Evolutionary conservation across 92 coral and sea anemone species (phyloP).

Genomic region (Chrysogorgia sp.): DNA sequence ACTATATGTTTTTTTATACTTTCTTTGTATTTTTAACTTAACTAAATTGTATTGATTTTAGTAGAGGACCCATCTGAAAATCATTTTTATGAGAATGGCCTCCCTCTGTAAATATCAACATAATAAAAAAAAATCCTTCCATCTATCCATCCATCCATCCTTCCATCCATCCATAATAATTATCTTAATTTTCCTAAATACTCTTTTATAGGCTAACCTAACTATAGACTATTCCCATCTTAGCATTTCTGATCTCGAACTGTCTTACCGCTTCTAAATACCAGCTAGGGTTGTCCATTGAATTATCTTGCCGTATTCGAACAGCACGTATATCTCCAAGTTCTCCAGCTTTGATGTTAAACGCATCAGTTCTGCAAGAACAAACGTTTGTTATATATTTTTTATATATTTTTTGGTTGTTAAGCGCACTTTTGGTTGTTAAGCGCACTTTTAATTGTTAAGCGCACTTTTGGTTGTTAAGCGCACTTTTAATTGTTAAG

Average conservation of each 20-base stretch:
- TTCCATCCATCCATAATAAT: not conserved
- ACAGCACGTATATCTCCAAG: slow-evolving; percentile 29
- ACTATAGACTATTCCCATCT: not conserved
- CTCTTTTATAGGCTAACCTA: not conserved
- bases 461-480: too few species aligned
- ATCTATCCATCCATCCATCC: not conserved
- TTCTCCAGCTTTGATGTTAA: slow-evolving; percentile 11
- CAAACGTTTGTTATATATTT: not conserved
- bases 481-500: too few species aligned
- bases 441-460: too few species aligned
- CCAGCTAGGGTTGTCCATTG: slow-evolving; percentile 21
- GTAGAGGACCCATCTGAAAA: too few species aligned
- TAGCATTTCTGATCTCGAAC: not conserved
- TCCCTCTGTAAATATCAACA: too few species aligned
- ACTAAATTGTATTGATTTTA: too few species aligned
- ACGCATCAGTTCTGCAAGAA: slow-evolving; percentile 35
- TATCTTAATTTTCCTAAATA: not conserved
- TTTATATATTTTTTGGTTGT: too few species aligned
- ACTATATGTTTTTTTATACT: too few species aligned
- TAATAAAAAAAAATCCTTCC: too few species aligned
- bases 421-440: too few species aligned
- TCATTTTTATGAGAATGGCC: too few species aligned
- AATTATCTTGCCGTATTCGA: slow-evolving; percentile 36
- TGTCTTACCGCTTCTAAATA: slow-evolving; percentile 26
- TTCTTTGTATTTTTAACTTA: too few species aligned